Conservation (phyloP, 2,797 vertebrate genomes). For the Leptodactylus fallax region DNA sequence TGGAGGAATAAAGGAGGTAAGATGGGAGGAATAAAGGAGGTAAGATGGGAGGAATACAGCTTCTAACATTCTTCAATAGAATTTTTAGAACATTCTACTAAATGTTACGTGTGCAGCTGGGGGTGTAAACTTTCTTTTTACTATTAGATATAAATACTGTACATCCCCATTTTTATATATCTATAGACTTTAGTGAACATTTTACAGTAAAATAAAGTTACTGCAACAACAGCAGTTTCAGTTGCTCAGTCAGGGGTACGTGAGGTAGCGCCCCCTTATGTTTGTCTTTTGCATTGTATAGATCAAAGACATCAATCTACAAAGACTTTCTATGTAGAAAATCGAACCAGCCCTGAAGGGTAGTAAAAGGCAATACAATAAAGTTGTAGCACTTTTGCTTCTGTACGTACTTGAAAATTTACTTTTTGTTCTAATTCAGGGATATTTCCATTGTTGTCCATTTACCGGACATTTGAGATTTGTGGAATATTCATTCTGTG, state of each 20-base stretch:
- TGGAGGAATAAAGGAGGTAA: too few species aligned
- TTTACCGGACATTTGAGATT: neutral
- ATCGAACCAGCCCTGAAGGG: slow-evolving; percentile 14
- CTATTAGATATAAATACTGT: neutral
- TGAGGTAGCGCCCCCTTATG: slow-evolving; percentile 1
- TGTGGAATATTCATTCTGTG: neutral
- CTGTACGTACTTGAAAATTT: slow-evolving; percentile 51
- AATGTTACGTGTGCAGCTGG: neutral
- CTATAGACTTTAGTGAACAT: neutral
- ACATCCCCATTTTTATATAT: neutral
- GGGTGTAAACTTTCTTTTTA: neutral
- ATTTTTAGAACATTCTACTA: neutral
- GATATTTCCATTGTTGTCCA: slow-evolving; percentile 33
- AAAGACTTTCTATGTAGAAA: neutral
- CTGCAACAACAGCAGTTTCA: neutral
- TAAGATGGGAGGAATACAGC: neutral
- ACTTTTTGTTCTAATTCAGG: slow-evolving; percentile 52
- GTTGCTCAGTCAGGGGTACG: neutral
- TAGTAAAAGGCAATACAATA: slow-evolving; percentile 45
- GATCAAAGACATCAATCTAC: neutral
- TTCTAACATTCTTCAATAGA: slow-evolving; percentile 10
- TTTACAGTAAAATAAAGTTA: neutral
- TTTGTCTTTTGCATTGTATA: neutral
- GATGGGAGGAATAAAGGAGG: neutral
- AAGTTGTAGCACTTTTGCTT: slow-evolving; percentile 32